Evolutionary conservation across 2,113 vertebrate species (phyloP).

Genomic region (Ellobius talpinus): DNA sequence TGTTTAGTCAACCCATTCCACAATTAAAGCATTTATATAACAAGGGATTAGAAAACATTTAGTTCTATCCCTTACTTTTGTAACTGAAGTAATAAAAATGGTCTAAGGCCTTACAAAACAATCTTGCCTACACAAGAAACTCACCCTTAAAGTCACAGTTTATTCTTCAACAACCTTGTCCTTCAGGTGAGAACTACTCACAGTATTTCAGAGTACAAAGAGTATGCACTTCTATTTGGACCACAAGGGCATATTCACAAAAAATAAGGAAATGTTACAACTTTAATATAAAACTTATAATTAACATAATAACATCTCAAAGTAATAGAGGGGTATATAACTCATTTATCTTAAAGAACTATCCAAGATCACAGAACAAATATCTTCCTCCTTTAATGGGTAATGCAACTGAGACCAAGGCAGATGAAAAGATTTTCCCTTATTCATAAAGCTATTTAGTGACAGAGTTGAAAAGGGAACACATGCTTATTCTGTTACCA

Average conservation of each 20-base stretch:
- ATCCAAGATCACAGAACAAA: background rate
- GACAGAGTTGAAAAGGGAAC: conserved; percentile 5
- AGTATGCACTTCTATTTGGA: background rate
- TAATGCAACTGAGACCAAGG: background rate
- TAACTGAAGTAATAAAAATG: conserved; percentile 41
- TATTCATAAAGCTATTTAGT: conserved; percentile 18
- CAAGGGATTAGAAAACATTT: background rate
- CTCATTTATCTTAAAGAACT: background rate
- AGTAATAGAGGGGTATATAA: background rate
- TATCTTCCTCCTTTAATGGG: background rate
- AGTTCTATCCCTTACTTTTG: conserved; percentile 33
- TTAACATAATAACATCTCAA: conserved; percentile 35
- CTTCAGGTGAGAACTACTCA: background rate
- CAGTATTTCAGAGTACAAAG: background rate
- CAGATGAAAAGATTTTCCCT: background rate
- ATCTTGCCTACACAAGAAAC: conserved; percentile 38
- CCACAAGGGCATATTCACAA: conserved; percentile 11
- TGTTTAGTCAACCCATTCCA: background rate
- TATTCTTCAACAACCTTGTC: background rate
- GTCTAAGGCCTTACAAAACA: conserved; percentile 32
- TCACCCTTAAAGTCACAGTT: background rate
- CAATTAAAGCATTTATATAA: conserved; percentile 15
- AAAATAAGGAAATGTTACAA: background rate
- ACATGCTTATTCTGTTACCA: background rate
- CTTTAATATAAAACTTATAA: conserved; percentile 12